Percentiles rank a stretch among this genome's conserved stretches.
These are phyloP conservation scores for Malurus alboscapulatus DNA, from an alignment of 2,113 vertebrate species.

Conservation along the genomic window DNA sequence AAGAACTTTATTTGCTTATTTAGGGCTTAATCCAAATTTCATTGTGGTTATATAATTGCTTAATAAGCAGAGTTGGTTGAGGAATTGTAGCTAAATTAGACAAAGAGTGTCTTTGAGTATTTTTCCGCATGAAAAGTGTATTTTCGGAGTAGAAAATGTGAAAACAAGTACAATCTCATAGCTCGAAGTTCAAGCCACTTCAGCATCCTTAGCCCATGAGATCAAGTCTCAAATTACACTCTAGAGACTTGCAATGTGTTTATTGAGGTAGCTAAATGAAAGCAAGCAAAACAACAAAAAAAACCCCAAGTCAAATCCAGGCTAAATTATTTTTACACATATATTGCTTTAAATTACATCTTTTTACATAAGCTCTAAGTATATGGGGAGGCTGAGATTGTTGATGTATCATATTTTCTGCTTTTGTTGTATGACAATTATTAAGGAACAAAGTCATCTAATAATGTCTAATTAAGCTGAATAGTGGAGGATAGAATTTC, in stretches of 20 bases:
- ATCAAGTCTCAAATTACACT: not conserved
- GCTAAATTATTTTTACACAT: not conserved
- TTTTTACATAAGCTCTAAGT: not conserved
- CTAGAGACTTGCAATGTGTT: not conserved
- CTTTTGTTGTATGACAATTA: not conserved
- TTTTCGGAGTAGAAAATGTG: not conserved
- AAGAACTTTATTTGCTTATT: not conserved
- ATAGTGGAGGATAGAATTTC: not conserved
- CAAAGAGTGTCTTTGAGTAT: not conserved
- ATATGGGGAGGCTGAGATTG: not conserved
- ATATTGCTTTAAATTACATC: not conserved
- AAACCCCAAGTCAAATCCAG: not conserved
- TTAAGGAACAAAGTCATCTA: not conserved
- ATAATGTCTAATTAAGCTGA: not conserved
- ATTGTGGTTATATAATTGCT: not conserved
- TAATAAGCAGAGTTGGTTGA: not conserved
- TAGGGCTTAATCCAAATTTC: not conserved
- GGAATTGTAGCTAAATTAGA: not conserved
- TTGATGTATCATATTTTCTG: not conserved
- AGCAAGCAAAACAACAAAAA: not conserved
- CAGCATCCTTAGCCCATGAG: not conserved
- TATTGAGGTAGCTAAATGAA: not conserved
- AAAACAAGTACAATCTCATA: not conserved
- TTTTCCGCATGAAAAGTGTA: not conserved
- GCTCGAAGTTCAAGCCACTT: not conserved